These are phyloP conservation scores for Atractosteus spatula DNA, from an alignment of 2,113 vertebrate species.

Conservation along the genomic window DNA sequence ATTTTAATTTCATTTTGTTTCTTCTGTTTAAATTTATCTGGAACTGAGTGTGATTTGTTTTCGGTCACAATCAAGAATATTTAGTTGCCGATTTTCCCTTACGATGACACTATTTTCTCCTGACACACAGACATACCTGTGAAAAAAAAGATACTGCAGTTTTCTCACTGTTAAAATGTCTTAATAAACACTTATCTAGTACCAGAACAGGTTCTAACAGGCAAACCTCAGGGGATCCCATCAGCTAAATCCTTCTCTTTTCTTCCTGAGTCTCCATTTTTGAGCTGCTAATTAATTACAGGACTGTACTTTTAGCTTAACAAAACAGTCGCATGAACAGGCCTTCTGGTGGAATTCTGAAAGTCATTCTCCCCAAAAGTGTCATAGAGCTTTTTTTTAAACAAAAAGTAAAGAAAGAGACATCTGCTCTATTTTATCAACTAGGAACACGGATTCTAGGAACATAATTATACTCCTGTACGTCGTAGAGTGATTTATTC, in stretches of 20 bases:
- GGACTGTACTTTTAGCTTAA: neutral
- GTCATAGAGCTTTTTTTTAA: too few species aligned
- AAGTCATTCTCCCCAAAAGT: too few species aligned
- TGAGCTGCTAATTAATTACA: neutral
- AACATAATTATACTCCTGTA: too few species aligned
- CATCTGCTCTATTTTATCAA: too few species aligned
- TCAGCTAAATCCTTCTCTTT: neutral
- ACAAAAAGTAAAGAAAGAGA: too few species aligned
- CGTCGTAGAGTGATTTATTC: too few species aligned
- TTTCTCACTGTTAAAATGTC: neutral
- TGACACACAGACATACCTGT: neutral
- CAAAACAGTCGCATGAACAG: too few species aligned
- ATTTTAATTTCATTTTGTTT: too few species aligned
- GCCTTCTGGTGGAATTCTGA: too few species aligned
- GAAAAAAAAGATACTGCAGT: constrained; percentile 1
- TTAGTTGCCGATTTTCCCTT: neutral
- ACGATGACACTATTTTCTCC: neutral
- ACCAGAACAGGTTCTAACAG: constrained; percentile 1
- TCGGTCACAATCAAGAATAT: neutral
- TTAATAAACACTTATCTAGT: constrained; percentile 5
- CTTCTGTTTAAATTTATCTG: too few species aligned
- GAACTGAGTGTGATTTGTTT: neutral
- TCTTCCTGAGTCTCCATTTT: neutral
- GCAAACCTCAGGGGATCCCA: neutral
- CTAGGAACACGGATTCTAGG: too few species aligned